A percentile compares a stretch with the other conserved stretches of the same genome.
Conservation (phyloP, 2,888 invertebrate genomes). For the Agriopis marginaria region DNA sequence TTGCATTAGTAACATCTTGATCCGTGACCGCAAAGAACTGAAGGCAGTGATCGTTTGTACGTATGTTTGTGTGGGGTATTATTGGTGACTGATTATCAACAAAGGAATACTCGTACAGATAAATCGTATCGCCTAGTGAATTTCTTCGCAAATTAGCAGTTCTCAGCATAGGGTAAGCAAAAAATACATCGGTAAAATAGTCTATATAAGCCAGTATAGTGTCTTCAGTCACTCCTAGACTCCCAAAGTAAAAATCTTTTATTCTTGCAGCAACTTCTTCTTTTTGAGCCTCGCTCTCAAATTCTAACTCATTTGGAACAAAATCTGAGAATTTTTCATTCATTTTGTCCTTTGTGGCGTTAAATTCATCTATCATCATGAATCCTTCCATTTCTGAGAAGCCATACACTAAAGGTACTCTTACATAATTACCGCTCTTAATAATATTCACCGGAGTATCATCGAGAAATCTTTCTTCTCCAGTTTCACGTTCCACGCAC, state of each 20-base stretch:
- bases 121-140: constrained; percentile 53
- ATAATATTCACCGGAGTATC: constrained; percentile 59
- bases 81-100: constrained; percentile 49
- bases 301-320: constrained; percentile 51
- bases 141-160: constrained; percentile 50
- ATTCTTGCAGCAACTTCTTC: constrained; percentile 48
- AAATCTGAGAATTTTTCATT: constrained; percentile 54
- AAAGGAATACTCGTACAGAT: constrained; percentile 62
- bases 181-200: constrained; percentile 66
- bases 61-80: constrained; percentile 50
- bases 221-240: constrained; percentile 44
- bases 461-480: constrained; percentile 48
- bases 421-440: constrained; percentile 55
- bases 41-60: constrained; percentile 51
- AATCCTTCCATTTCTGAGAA: constrained; percentile 61
- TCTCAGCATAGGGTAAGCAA: constrained; percentile 55
- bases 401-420: constrained; percentile 62
- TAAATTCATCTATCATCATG: constrained; percentile 43
- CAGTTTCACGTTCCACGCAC: constrained; percentile 48
- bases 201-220: constrained; percentile 46
- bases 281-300: constrained; percentile 46
- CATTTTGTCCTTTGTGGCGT: constrained; percentile 49
- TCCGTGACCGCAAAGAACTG: constrained; percentile 2
- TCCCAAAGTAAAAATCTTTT: constrained; percentile 63
- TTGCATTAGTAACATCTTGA: constrained; percentile 33